A percentile compares a stretch with the other conserved stretches of the same genome.
Conservation (phyloP, 1,140 invertebrate genomes). For the Pseudomyrmex cubaensis region DNA sequence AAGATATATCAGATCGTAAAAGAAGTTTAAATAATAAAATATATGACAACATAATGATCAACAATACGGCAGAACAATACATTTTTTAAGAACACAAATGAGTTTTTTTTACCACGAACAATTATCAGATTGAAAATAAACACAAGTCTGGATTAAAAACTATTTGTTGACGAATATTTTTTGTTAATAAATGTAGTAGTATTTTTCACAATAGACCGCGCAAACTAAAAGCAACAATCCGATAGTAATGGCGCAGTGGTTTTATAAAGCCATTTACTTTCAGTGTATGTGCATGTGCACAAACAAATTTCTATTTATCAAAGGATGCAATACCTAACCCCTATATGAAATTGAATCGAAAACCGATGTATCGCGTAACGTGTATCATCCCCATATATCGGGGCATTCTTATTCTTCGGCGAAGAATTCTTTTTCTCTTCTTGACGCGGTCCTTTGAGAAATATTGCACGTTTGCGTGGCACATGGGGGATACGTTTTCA, state of each 20-base stretch:
- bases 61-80: not conserved
- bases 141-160: too few relatives aligned
- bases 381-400: constrained; percentile 24
- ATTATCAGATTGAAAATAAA: not conserved
- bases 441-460: constrained; percentile 39
- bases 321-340: constrained; percentile 14
- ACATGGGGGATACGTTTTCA: constrained; percentile 16
- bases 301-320: constrained; percentile 46
- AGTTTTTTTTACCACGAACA: not conserved
- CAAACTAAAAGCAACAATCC: not conserved
- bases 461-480: constrained; percentile 15
- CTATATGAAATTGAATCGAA: constrained; percentile 43
- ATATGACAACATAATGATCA: not conserved
- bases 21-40: constrained; percentile 76
- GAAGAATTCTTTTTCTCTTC: constrained; percentile 27
- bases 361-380: constrained; percentile 34
- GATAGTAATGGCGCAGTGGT: not conserved
- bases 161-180: not conserved
- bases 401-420: constrained; percentile 21
- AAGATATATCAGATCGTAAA: constrained; percentile 58
- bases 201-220: not conserved
- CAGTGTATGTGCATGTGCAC: not conserved
- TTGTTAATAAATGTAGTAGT: not conserved
- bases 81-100: not conserved
- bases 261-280: not conserved